phyloP scores from a whole-genome alignment of 2,888 invertebrate species.

The Drosophila subquinaria region DNA sequence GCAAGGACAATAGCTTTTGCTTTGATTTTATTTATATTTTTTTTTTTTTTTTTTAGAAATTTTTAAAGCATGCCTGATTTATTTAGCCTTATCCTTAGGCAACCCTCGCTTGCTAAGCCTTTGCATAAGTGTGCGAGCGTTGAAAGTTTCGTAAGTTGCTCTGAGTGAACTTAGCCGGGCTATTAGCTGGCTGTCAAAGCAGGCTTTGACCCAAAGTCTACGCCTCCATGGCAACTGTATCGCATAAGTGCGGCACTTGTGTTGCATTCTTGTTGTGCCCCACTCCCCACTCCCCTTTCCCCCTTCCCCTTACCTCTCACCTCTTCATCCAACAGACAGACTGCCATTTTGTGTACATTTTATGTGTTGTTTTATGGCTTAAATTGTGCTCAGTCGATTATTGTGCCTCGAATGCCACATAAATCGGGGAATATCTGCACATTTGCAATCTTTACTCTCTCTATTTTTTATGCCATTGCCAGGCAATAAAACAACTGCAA shows the following conservation, averaged over 20 bases:
- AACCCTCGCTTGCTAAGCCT: constrained; percentile 5
- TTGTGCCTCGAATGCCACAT: constrained; percentile 52
- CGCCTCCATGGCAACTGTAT: constrained; percentile 20
- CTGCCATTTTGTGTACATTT: constrained; percentile 29
- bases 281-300: too few species aligned
- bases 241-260: constrained; percentile 15
- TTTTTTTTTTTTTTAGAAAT: too few species aligned
- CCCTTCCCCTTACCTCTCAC: background rate
- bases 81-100: background rate
- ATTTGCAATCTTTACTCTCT: constrained; percentile 48
- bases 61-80: too few species aligned
- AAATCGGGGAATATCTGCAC: constrained; percentile 58
- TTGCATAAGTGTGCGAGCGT: constrained; percentile 24
- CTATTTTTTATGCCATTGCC: constrained; percentile 14
- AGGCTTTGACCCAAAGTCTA: constrained; percentile 20
- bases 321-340: background rate
- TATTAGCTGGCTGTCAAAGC: constrained; percentile 52
- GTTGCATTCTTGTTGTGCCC: constrained; percentile 14
- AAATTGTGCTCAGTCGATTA: constrained; percentile 43
- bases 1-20: too few species aligned
- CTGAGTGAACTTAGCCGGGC: constrained; percentile 46
- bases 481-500: constrained; percentile 55
- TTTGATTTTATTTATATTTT: too few species aligned
- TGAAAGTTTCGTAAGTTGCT: constrained; percentile 39
- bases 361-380: constrained; percentile 33